A percentile compares a stretch with the other conserved stretches of the same genome.
Evolutionary conservation across 2,888 invertebrate genomes (phyloP).

Genomic region (Drosophila mimetica): DNA sequence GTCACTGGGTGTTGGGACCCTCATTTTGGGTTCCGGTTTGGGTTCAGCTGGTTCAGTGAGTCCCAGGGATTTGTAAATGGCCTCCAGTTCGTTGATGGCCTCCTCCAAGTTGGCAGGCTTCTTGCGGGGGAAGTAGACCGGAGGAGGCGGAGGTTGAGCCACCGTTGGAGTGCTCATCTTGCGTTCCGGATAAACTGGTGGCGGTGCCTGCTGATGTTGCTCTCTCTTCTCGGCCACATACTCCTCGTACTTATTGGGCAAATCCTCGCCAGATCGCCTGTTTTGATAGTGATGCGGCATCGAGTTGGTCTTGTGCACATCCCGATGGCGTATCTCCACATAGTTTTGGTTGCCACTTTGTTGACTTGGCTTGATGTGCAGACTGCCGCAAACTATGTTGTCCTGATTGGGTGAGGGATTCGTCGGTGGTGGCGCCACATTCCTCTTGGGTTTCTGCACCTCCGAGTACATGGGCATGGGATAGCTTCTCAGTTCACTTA

Average conservation of each 20-base stretch:
- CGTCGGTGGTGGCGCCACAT: conserved; percentile 7
- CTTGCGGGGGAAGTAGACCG: conserved; percentile 82
- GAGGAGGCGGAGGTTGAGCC: conserved; percentile 37
- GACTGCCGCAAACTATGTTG: conserved; percentile 80
- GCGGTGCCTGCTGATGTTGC: conserved; percentile 75
- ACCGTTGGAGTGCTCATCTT: conserved; percentile 55
- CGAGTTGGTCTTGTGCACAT: conserved; percentile 81
- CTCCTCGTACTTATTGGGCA: conserved; percentile 83
- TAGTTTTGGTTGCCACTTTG: conserved; percentile 71
- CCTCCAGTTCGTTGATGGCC: conserved; percentile 94
- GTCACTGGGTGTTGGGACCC: conserved; percentile 79
- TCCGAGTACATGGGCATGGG: conserved; percentile 82
- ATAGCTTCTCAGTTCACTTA: conserved; percentile 74
- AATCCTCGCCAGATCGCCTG: conserved; percentile 74
- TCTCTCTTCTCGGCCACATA: conserved; percentile 82
- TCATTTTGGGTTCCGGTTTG: conserved; percentile 41
- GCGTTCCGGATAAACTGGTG: conserved; percentile 78
- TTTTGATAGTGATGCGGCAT: conserved; percentile 83
- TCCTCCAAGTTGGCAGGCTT: conserved; percentile 93
- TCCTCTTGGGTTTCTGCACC: conserved; percentile 80
- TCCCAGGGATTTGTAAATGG: conserved; percentile 95
- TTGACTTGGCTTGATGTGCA: conserved; percentile 81
- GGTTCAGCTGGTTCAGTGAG: conserved; percentile 87
- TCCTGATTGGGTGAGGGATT: conserved; percentile 54
- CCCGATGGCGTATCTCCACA: conserved; percentile 81